A percentile compares a stretch with the other conserved stretches of the same genome.
These are phyloP conservation scores for Chrysodeixis includens DNA, from an alignment of 2,888 invertebrate genomes.

Conservation along the genomic window DNA sequence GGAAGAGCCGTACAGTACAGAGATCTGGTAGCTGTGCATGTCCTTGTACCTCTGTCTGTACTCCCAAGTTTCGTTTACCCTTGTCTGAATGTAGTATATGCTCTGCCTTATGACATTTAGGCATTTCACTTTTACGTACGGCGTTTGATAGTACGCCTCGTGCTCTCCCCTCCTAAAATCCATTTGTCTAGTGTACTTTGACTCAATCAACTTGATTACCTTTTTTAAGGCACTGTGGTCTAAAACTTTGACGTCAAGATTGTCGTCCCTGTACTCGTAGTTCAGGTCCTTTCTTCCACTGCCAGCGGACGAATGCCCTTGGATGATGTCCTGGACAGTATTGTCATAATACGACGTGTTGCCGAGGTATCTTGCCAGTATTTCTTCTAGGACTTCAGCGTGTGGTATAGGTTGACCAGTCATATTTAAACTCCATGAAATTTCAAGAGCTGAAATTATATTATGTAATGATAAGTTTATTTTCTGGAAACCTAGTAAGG, in stretches of 20 bases:
- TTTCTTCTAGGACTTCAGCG: not conserved
- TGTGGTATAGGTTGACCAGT: not conserved
- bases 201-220: not conserved
- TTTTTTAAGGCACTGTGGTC: not conserved
- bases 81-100: conserved; percentile 60
- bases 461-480: not conserved
- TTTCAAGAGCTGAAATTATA: not conserved
- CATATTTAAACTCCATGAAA: not conserved
- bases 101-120: conserved; percentile 64
- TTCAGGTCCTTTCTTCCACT: not conserved
- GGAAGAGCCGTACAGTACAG: conserved; percentile 59
- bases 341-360: not conserved
- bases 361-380: not conserved
- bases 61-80: conserved; percentile 52
- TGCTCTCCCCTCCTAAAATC: not conserved
- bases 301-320: not conserved
- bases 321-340: not conserved
- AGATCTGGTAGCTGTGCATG: conserved; percentile 54
- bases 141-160: not conserved
- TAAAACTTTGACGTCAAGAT: not conserved
- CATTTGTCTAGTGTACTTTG: not conserved
- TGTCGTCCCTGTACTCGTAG: not conserved
- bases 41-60: conserved; percentile 41
- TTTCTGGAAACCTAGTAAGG: no score
- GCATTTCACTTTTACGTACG: not conserved